Conservation (phyloP, 1,140 invertebrate genomes). For the Drosophila rufa region DNA sequence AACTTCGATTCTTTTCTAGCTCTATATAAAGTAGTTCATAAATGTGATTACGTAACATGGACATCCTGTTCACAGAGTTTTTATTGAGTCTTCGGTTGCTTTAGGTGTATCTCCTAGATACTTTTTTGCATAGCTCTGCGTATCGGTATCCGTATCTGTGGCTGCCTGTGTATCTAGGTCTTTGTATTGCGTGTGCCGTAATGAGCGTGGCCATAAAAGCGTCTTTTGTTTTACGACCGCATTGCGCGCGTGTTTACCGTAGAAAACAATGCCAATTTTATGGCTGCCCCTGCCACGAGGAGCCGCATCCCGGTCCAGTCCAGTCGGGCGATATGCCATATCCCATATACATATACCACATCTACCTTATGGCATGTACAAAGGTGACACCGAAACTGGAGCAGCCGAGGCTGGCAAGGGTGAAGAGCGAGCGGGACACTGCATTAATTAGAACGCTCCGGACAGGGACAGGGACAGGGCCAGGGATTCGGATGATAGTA, state of each 20-base stretch:
- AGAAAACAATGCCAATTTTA: constrained; percentile 82
- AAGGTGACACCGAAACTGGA: constrained; percentile 71
- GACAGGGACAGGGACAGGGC: constrained; percentile 31
- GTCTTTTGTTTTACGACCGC: constrained; percentile 84
- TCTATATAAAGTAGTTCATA: too few relatives aligned
- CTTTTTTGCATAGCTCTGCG: constrained; percentile 6
- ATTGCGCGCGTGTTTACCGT: constrained; percentile 77
- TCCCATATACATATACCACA: constrained; percentile 1
- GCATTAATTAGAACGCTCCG: constrained; percentile 77
- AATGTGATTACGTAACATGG: constrained; percentile 6
- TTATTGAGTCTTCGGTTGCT: neutral
- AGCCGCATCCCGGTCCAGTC: constrained; percentile 38
- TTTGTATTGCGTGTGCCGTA: constrained; percentile 73
- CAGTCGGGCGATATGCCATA: constrained; percentile 33
- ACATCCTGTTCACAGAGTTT: constrained; percentile 2
- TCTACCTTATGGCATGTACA: constrained; percentile 14
- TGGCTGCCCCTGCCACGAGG: constrained; percentile 59
- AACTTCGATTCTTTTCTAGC: too few relatives aligned
- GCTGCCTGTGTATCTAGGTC: constrained; percentile 38
- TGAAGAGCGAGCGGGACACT: constrained; percentile 39
- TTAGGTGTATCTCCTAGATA: constrained; percentile 15
- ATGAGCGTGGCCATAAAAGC: constrained; percentile 78
- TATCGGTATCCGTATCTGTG: constrained; percentile 30
- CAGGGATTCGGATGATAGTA: constrained; percentile 39
- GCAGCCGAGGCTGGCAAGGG: constrained; percentile 34